Evolutionary conservation across 1,140 invertebrate species (phyloP), one percentile per base, ranked within the genome.

Genomic region (Gryon sp.): DNA sequence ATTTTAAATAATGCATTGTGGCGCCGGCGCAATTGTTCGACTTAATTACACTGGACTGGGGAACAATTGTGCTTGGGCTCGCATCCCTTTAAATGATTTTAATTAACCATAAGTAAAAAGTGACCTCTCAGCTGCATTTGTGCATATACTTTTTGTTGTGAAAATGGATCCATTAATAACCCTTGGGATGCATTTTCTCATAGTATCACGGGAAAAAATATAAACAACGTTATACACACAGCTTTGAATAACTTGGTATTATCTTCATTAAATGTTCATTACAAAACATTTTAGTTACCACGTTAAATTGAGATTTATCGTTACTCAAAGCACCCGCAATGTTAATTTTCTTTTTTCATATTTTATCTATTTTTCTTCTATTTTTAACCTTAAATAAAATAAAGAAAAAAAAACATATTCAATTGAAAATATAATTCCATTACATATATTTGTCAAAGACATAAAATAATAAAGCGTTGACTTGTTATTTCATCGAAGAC

Each of bases 21-120:
- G 28, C 63, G 30, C 28, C 41, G 34, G 28, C 20, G 32, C 74
- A 74, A 78, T 80, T 66, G 75, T 55, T 53, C 52, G 63, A 62
- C 78, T 74, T 82, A 82, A 82, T 82, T 81, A 78, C 74, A 69
- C 41, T 34, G 78, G 74, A 63, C 66, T 70, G 68, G 28, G 20
- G 62, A 76, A 72, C 38, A 78, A 69, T 78, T 59, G 72, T 14
- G 45, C 26, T 12, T 26, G 30, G 15, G 14, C 11, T 57, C 36
- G 34, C 34, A 32, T 63, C 59, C 16, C 59, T 63, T 41, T 50
- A 50, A 63, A 63, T 50, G 45, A 63, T 63, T 63, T 63, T 63
- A 63, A 63, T 63, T 63, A 63, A 63, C 45, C 43, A 62, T 62
- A 50, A 63, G 45, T 50, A 63, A 63, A 63, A 46, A 63, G 32